Percentiles rank a stretch among this genome's conserved stretches.
phyloP scores from a whole-genome alignment of 2,113 vertebrate species.

The Corythornis vintsioides region DNA sequence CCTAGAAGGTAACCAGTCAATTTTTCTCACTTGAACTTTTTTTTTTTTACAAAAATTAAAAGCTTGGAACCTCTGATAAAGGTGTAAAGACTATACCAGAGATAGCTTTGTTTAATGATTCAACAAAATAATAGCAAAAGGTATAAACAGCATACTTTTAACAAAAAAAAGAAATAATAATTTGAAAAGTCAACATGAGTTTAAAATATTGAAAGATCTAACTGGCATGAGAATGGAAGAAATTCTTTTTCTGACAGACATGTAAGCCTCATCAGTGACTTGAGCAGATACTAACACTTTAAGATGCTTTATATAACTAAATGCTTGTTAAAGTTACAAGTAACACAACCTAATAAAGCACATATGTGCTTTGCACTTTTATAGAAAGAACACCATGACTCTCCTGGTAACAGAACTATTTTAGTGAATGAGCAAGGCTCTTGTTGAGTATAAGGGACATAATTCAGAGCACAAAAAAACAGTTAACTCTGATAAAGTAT shows the following conservation, averaged over 20 bases:
- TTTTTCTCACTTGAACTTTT: background rate
- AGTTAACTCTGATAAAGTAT: background rate
- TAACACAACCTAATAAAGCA: background rate
- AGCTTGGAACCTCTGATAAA: background rate
- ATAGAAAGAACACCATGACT: background rate
- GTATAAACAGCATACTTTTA: background rate
- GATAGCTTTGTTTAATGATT: background rate
- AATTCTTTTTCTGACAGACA: background rate
- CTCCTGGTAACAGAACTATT: background rate
- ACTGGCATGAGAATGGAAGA: background rate
- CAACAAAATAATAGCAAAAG: background rate
- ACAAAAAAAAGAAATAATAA: background rate
- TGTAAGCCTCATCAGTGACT: background rate
- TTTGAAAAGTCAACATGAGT: background rate
- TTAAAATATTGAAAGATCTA: background rate
- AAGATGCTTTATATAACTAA: background rate
- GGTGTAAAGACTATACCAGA: background rate
- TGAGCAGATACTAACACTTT: background rate
- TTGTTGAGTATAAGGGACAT: background rate
- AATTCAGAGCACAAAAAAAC: background rate
- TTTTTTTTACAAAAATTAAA: background rate
- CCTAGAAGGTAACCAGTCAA: background rate
- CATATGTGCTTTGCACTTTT: background rate
- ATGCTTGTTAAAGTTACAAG: background rate
- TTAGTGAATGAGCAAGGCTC: background rate